These are phyloP conservation scores for Thecophora atra DNA, from an alignment of 2,888 invertebrate genomes.

Conservation along the genomic window DNA sequence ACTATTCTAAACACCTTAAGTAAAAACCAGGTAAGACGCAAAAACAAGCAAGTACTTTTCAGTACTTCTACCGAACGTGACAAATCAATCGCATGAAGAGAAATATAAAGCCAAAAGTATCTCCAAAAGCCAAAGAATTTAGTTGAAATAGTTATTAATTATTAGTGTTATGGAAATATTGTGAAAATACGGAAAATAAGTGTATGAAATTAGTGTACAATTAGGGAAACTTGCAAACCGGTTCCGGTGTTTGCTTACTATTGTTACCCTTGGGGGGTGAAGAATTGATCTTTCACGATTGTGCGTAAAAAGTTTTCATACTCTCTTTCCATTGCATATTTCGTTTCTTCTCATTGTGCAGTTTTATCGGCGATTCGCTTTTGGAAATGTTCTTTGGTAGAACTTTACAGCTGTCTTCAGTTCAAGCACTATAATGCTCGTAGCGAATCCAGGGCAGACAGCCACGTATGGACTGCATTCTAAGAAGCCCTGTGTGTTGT, in stretches of 20 bases:
- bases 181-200: neutral
- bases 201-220: too few species aligned
- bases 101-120: constrained; percentile 10
- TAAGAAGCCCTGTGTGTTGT: constrained; percentile 27
- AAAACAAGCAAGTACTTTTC: neutral
- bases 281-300: constrained; percentile 33
- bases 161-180: neutral
- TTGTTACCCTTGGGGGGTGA: neutral
- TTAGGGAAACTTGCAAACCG: constrained; percentile 18
- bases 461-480: constrained; percentile 44
- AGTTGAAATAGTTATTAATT: neutral
- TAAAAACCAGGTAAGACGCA: too few species aligned
- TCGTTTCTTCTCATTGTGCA: neutral
- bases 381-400: constrained; percentile 21
- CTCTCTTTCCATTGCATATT: neutral
- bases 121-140: constrained; percentile 7
- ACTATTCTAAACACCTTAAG: too few species aligned
- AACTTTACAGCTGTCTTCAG: constrained; percentile 14
- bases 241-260: constrained; percentile 32
- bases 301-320: neutral
- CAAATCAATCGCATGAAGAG: neutral
- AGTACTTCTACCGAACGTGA: neutral
- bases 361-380: constrained; percentile 15
- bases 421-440: constrained; percentile 47
- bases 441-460: constrained; percentile 49